These are phyloP conservation scores for Ips typographus DNA, from an alignment of 1,140 invertebrate species.

Conservation along the genomic window DNA sequence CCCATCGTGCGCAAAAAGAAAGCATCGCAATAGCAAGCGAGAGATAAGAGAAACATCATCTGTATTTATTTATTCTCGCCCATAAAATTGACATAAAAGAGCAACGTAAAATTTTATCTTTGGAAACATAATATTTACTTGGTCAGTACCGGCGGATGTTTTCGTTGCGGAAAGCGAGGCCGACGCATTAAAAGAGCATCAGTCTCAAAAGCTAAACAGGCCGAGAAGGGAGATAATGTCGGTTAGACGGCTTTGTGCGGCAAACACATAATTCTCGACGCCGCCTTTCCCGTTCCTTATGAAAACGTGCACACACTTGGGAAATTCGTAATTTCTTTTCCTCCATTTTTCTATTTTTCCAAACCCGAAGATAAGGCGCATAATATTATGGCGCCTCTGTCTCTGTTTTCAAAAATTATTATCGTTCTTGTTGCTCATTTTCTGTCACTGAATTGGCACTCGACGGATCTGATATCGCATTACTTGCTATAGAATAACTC, in stretches of 20 bases:
- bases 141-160: constrained; percentile 24
- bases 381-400: constrained; percentile 31
- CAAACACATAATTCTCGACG: constrained; percentile 42
- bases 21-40: neutral
- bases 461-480: too few relatives aligned
- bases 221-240: constrained; percentile 44
- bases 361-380: constrained; percentile 39
- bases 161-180: constrained; percentile 21
- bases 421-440: too few relatives aligned
- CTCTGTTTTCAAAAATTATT: too few relatives aligned
- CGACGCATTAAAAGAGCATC: constrained; percentile 48
- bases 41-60: constrained; percentile 18
- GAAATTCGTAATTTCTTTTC: constrained; percentile 46
- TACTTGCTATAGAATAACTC: too few relatives aligned
- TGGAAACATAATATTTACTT: constrained; percentile 27
- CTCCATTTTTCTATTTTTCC: constrained; percentile 42
- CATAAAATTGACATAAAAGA: constrained; percentile 25
- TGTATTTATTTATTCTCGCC: constrained; percentile 23
- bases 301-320: constrained; percentile 42
- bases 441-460: too few relatives aligned
- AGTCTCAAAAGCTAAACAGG: constrained; percentile 48
- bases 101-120: constrained; percentile 24
- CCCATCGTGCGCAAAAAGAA: neutral
- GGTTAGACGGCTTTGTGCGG: constrained; percentile 38
- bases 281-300: constrained; percentile 37